Evolutionary conservation across 2,888 invertebrate species (phyloP).

Genomic region (Thecocarcelia acutangulata): DNA sequence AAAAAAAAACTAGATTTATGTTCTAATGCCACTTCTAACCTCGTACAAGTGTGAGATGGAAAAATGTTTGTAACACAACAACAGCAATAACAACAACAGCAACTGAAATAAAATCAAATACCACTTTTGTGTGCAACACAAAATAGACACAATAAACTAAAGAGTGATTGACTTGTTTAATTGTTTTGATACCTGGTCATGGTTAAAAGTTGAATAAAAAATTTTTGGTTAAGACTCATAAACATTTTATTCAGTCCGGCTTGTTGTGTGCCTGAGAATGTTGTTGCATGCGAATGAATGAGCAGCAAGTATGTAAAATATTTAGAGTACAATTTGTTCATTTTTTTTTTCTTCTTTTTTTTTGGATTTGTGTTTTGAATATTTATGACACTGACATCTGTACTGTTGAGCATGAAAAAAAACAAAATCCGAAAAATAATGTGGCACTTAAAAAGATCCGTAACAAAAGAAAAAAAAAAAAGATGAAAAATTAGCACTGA

Average conservation of each 20-base stretch:
- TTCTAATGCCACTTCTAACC: slow-evolving; percentile 55
- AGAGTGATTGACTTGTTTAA: slow-evolving; percentile 70
- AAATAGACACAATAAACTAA: slow-evolving; percentile 18
- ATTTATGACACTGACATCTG: slow-evolving; percentile 58
- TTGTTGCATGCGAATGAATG: slow-evolving; percentile 28
- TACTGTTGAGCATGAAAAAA: slow-evolving; percentile 26
- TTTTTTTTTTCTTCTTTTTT: slow-evolving; percentile 1
- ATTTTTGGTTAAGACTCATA: slow-evolving; percentile 33
- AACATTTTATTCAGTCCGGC: slow-evolving; percentile 30
- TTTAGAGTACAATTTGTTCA: slow-evolving; percentile 37
- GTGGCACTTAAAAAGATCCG: slow-evolving; percentile 41
- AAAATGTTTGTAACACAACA: slow-evolving; percentile 51
- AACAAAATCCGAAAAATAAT: slow-evolving; percentile 25
- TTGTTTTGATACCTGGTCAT: slow-evolving; percentile 73
- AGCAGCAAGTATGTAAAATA: slow-evolving; percentile 47
- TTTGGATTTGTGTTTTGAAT: slow-evolving; percentile 5
- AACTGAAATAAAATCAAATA: slow-evolving; percentile 10
- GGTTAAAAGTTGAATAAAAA: slow-evolving; percentile 55
- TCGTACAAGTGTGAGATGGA: slow-evolving; percentile 46
- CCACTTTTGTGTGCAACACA: slow-evolving; percentile 40
- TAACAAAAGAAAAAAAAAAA: slow-evolving; percentile 1
- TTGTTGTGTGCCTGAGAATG: slow-evolving; percentile 14
- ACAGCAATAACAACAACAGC: slow-evolving; percentile 31
- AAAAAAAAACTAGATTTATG: slow-evolving; percentile 54
- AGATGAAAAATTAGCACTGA: slow-evolving; percentile 12